Evolutionary conservation across 2,113 vertebrate genomes (phyloP).

Genomic region (Platysternon megacephalum): DNA sequence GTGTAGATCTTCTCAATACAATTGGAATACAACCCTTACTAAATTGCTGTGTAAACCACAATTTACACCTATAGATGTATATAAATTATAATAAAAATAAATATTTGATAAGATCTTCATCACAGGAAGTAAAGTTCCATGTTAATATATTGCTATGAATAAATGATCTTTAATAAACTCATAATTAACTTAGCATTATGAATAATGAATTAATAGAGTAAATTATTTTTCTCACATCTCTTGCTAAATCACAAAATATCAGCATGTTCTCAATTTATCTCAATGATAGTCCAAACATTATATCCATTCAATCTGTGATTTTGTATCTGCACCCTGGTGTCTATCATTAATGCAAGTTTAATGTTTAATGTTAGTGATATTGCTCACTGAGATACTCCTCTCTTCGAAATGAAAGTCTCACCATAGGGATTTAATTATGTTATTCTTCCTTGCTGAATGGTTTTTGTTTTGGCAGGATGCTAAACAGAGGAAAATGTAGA

Average conservation of each 20-base stretch:
- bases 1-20: neutral
- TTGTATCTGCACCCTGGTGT: neutral
- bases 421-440: neutral
- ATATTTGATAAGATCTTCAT: neutral
- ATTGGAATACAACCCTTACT: neutral
- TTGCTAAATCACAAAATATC: neutral
- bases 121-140: neutral
- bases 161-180: conserved; percentile 2
- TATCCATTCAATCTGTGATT: neutral
- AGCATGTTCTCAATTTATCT: neutral
- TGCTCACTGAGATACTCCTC: neutral
- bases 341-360: neutral
- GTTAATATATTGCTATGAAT: conserved; percentile 4
- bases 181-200: conserved; percentile 31
- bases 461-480: neutral
- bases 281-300: neutral
- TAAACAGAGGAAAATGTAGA: neutral
- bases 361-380: neutral
- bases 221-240: neutral
- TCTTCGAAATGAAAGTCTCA: neutral
- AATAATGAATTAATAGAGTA: conserved; percentile 41
- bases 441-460: neutral
- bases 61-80: neutral
- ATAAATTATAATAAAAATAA: conserved; percentile 35
- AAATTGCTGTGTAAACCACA: conserved; percentile 7